Evolutionary conservation across 1,140 invertebrate genomes (phyloP).

Genomic region (Leptonema lineaticorne): DNA sequence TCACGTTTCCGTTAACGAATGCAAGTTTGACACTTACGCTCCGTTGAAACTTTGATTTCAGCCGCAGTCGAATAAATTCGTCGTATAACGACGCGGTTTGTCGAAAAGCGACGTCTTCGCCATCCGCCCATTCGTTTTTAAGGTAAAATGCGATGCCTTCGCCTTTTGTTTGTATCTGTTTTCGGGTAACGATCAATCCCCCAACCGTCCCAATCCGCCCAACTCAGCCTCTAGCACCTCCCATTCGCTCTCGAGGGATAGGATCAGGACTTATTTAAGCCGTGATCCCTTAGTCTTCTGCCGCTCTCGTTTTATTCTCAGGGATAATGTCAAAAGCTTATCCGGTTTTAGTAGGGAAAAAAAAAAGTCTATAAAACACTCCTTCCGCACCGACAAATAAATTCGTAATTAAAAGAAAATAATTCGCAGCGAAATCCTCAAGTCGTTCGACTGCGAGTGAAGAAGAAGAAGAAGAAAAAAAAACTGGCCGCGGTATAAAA

Average conservation of each 20-base stretch:
- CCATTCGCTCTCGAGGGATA: background rate
- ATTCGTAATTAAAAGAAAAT: slow-evolving; percentile 18
- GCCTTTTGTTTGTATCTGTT: slow-evolving; percentile 25
- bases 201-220: background rate
- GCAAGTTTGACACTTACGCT: no score
- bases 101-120: slow-evolving; percentile 22
- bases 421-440: background rate
- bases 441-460: no score
- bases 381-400: slow-evolving; percentile 4
- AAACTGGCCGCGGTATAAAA: no score
- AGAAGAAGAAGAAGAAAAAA: no score
- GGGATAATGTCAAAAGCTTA: slow-evolving; percentile 16
- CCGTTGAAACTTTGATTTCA: no score
- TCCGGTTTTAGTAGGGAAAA: slow-evolving; percentile 14
- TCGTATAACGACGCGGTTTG: background rate
- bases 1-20: no score
- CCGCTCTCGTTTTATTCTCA: slow-evolving; percentile 16
- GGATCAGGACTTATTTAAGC: slow-evolving; percentile 18
- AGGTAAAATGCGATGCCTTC: slow-evolving; percentile 30
- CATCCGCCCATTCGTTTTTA: slow-evolving; percentile 34
- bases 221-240: background rate
- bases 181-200: background rate
- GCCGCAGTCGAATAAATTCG: background rate
- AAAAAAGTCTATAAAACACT: slow-evolving; percentile 10
- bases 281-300: slow-evolving; percentile 13